Evolutionary conservation across 1,140 invertebrate species (phyloP).

Genomic region (Nebria ingens): DNA sequence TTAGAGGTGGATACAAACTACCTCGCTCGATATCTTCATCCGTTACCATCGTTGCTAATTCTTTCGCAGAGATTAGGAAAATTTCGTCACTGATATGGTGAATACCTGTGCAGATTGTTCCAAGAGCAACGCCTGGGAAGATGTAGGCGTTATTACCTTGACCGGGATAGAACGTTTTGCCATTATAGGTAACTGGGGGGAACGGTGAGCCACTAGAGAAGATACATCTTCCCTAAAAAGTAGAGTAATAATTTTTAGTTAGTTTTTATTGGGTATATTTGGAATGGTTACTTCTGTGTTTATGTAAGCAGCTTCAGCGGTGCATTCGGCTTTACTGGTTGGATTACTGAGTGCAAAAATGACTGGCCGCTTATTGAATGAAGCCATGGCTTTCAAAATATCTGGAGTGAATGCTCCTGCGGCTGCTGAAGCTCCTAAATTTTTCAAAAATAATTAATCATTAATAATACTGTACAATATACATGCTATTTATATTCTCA

Average conservation of each 20-base stretch:
- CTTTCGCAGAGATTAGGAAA: constrained; percentile 81
- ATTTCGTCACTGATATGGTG: constrained; percentile 83
- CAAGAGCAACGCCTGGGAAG: constrained; percentile 87
- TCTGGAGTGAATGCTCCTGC: constrained; percentile 79
- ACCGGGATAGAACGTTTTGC: constrained; percentile 74
- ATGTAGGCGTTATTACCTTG: constrained; percentile 97
- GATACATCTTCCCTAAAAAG: constrained; percentile 66
- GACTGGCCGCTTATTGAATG: constrained; percentile 76
- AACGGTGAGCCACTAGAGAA: constrained; percentile 93
- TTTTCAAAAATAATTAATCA: neutral
- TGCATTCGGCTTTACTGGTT: constrained; percentile 92
- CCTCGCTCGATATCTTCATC: constrained; percentile 73
- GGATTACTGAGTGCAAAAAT: constrained; percentile 96
- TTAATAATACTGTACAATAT: neutral
- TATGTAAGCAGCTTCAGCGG: constrained; percentile 82
- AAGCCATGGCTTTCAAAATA: constrained; percentile 76
- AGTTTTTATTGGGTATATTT: constrained; percentile 15
- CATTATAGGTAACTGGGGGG: constrained; percentile 62
- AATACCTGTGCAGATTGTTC: constrained; percentile 75
- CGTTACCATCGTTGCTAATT: constrained; percentile 74
- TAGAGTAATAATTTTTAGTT: constrained; percentile 7
- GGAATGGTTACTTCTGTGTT: constrained; percentile 60
- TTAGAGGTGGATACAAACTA: constrained; percentile 87
- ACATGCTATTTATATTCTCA: too few species aligned
- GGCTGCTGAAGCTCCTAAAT: constrained; percentile 74